phyloP scores from a whole-genome alignment of 2,113 vertebrate genomes.

The Myanophis thanlyinensis region DNA sequence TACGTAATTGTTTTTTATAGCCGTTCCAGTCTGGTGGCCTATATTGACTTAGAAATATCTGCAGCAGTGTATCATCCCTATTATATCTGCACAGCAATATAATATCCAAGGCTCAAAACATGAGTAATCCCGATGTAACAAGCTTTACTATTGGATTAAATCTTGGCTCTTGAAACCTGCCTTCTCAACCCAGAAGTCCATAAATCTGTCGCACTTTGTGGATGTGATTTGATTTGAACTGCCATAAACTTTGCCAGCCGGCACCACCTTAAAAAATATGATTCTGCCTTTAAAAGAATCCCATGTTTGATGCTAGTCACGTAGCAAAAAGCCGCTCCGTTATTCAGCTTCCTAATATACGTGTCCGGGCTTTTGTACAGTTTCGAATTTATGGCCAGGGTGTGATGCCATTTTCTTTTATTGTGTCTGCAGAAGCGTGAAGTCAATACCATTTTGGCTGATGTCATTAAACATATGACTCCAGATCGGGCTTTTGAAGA shows the following conservation, averaged over 20 bases:
- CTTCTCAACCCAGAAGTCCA: neutral
- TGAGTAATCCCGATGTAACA: neutral
- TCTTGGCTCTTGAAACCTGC: neutral
- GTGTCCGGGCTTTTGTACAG: neutral
- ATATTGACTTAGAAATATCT: neutral
- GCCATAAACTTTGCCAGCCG: neutral
- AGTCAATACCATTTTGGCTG: conserved; percentile 91
- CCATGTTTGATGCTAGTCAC: conserved; percentile 17
- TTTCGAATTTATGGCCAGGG: neutral
- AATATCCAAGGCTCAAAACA: neutral
- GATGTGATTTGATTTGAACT: neutral
- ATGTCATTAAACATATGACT: conserved; percentile 98
- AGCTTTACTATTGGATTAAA: neutral
- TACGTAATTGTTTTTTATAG: neutral
- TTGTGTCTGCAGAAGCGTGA: conserved; percentile 82
- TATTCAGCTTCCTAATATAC: neutral
- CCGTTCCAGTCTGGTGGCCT: neutral
- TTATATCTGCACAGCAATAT: neutral
- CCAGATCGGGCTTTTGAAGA: conserved; percentile 96
- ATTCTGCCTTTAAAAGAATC: conserved; percentile 21
- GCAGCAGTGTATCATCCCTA: neutral
- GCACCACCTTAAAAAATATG: neutral
- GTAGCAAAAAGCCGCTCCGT: neutral
- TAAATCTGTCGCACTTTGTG: neutral
- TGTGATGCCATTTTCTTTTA: conserved; percentile 9